Evolutionary conservation across 2,888 invertebrate species (phyloP).

Genomic region (Coronaproctus castanopsis): DNA sequence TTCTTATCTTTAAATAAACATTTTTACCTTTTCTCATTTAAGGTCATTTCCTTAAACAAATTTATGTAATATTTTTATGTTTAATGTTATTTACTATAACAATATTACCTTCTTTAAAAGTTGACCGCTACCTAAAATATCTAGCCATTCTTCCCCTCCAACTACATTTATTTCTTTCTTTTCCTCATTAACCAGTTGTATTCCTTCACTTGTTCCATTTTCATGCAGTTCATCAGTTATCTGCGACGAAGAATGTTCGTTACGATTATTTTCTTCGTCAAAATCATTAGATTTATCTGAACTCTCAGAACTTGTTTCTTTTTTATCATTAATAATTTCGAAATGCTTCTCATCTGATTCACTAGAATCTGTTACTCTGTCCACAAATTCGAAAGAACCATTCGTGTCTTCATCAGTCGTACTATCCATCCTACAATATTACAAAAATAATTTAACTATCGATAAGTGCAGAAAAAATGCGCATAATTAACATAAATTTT

Average conservation of each 20-base stretch:
- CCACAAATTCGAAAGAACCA: slow-evolving; percentile 12
- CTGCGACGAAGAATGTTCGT: too few species aligned
- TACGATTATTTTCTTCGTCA: slow-evolving; percentile 1
- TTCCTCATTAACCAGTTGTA: neutral
- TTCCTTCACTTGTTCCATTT: too few species aligned
- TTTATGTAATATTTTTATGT: too few species aligned
- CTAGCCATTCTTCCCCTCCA: slow-evolving; percentile 9
- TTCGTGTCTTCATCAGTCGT: slow-evolving; percentile 11
- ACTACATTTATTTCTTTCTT: neutral
- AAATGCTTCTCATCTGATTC: slow-evolving; percentile 1
- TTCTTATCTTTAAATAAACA: too few species aligned
- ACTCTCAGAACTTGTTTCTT: neutral
- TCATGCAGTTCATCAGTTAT: too few species aligned
- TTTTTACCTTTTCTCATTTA: too few species aligned
- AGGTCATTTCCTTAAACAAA: too few species aligned
- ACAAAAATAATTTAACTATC: too few species aligned
- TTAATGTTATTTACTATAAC: too few species aligned
- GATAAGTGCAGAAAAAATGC: too few species aligned
- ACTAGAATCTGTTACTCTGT: slow-evolving; percentile 8
- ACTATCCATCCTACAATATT: too few species aligned
- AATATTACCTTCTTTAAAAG: slow-evolving; percentile 8
- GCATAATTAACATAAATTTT: too few species aligned
- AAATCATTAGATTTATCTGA: neutral
- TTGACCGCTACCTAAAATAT: slow-evolving; percentile 7
- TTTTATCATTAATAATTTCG: neutral